Percentiles rank a stretch among this genome's conserved stretches.
phyloP scores from a whole-genome alignment of 2,888 invertebrate genomes.

The Meteorus colon region DNA sequence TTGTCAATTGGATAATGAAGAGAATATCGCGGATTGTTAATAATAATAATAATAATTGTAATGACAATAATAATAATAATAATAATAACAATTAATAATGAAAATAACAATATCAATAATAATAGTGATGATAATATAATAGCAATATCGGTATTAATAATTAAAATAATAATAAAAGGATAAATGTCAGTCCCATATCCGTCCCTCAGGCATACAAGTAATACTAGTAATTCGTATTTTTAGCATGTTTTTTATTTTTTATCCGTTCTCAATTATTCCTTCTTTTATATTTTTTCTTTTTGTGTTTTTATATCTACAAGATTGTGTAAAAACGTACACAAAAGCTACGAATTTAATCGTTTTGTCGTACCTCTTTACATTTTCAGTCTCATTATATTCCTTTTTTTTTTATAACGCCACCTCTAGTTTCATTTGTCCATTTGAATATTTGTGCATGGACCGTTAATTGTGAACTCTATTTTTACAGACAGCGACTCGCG shows the following conservation, averaged over 20 bases:
- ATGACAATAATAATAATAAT: constrained; percentile 4
- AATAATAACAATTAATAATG: no score
- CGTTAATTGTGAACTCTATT: constrained; percentile 6
- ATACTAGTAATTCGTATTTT: constrained; percentile 60
- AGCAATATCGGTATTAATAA: constrained; percentile 25
- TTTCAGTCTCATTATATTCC: constrained; percentile 69
- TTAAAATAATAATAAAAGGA: constrained; percentile 36
- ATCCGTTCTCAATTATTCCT: neutral
- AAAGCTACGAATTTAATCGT: constrained; percentile 69
- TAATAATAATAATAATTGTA: constrained; percentile 35
- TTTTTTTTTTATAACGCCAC: constrained; percentile 39
- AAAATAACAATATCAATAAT: constrained; percentile 13
- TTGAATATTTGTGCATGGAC: neutral
- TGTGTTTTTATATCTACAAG: constrained; percentile 28
- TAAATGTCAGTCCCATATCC: constrained; percentile 51
- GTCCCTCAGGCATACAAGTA: constrained; percentile 63
- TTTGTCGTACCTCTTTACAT: constrained; percentile 64
- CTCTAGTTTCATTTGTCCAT: constrained; percentile 10
- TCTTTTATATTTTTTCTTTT: constrained; percentile 15
- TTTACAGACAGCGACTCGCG: constrained; percentile 38
- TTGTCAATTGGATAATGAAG: constrained; percentile 33
- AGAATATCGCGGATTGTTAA: constrained; percentile 27
- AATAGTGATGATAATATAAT: constrained; percentile 24
- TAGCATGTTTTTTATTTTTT: neutral
- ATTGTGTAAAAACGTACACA: constrained; percentile 64